phyloP scores from a whole-genome alignment of 2,888 invertebrate species.

The Diabrotica balteata region DNA sequence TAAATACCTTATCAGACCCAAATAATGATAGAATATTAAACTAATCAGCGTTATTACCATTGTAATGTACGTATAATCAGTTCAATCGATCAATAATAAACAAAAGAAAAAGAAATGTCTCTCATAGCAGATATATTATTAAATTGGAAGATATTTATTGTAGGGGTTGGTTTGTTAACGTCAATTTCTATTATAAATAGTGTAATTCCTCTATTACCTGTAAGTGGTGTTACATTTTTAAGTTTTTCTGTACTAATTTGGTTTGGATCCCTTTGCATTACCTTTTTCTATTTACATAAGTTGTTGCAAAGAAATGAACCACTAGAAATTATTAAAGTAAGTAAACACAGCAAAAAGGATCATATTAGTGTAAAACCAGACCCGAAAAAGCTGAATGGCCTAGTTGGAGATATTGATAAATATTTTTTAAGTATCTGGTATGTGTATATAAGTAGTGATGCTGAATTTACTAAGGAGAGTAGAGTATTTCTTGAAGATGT shows the following conservation, averaged over 20 bases:
- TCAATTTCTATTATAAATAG: constrained; percentile 36
- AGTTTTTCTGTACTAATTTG: constrained; percentile 60
- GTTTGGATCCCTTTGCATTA: constrained; percentile 61
- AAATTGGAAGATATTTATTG: constrained; percentile 39
- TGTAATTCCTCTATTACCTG: constrained; percentile 38
- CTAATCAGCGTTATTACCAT: constrained; percentile 6
- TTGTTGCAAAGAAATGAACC: constrained; percentile 65
- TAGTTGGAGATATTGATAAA: constrained; percentile 60
- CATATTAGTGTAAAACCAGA: constrained; percentile 37
- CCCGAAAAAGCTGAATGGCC: constrained; percentile 46
- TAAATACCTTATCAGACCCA: constrained; percentile 13
- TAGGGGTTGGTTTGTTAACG: constrained; percentile 36
- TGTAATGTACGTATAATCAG: neutral
- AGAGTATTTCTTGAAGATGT: constrained; percentile 58
- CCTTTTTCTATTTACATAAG: constrained; percentile 65
- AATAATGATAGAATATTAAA: constrained; percentile 12
- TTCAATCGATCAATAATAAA: constrained; percentile 16
- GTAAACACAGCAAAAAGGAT: constrained; percentile 15
- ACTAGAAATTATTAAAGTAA: constrained; percentile 55
- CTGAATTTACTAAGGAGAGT: constrained; percentile 60
- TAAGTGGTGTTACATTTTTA: constrained; percentile 40
- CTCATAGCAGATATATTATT: constrained; percentile 24
- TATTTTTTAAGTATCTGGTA: constrained; percentile 64
- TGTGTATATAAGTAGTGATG: constrained; percentile 60
- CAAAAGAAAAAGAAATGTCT: constrained; percentile 12